phyloP scores from a whole-genome alignment of 2,888 invertebrate species.

The Cetonia aurata region DNA sequence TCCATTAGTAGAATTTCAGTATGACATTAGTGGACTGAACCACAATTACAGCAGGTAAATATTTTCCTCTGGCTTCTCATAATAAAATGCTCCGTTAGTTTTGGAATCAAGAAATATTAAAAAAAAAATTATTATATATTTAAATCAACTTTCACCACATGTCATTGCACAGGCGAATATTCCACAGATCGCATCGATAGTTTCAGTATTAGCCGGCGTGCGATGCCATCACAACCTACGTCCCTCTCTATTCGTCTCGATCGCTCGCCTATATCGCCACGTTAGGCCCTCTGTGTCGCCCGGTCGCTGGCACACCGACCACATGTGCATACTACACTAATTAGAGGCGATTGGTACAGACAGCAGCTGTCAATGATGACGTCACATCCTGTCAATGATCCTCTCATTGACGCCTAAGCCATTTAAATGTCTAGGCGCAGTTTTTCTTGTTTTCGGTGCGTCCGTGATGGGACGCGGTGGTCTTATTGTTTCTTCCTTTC shows the following conservation, averaged over 20 bases:
- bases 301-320: slow-evolving; percentile 13
- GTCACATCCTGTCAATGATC: slow-evolving; percentile 64
- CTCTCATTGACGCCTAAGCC: slow-evolving; percentile 60
- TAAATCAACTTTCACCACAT: no score
- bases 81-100: no score
- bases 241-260: neutral
- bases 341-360: slow-evolving; percentile 51
- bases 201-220: no score
- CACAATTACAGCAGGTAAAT: no score
- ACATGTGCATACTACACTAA: slow-evolving; percentile 42
- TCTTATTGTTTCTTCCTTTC: slow-evolving; percentile 21
- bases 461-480: slow-evolving; percentile 7
- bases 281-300: slow-evolving; percentile 8
- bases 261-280: slow-evolving; percentile 1
- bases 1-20: no score
- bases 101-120: no score
- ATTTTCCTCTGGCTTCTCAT: no score
- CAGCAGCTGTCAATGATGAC: slow-evolving; percentile 63
- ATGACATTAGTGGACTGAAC: no score
- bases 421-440: slow-evolving; percentile 36
- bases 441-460: slow-evolving; percentile 22
- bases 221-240: neutral
- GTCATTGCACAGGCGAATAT: no score
- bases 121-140: no score
- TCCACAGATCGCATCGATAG: no score